Base-by-base conservation (phyloP, 2,888 invertebrate genomes). In the Coecobrya sp. region DNA sequence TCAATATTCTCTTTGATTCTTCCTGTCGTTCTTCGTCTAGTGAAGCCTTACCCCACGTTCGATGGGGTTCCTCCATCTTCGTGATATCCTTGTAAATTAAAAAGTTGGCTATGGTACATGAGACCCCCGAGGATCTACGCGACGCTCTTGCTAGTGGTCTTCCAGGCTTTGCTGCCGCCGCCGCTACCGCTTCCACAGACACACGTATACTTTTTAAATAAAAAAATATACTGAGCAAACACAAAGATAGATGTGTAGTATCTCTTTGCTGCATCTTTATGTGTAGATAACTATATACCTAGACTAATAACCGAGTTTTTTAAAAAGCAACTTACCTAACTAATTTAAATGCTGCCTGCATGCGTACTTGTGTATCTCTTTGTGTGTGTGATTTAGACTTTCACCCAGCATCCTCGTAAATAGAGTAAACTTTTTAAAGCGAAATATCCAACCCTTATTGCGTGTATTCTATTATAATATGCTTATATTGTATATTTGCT, bases 131-230 rank as follows among this genome's bases (percentile, higher is more conserved):
- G 86, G 86, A 86, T 86, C 45, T 86, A 45, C 86, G 86, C 45
- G 86, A 86, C 86, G 86, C 86, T 86, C 86, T 86, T 70, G 68
- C 70, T 68, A 70, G 86, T 68, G 86, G 86, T 86, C 86, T 86
- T 86, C 86, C 86, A 49, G 86, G 86, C 70, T 49, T 86, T 49
- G 86, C 86, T 86, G 68, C 68, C 16, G 25, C 55, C 52, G 55
- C n/a, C 25, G 49, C 49, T 13, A 59, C 8, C 10, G 19, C 16
- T 2, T 7, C n/a, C 19, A 25, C 25, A 27, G 30, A 36, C 10
- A 45, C 13, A 73, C 8, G 5, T 36, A 36, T 36, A 36, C 36
- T 36, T 36, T 36, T 7, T n/a, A n/a, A n/a, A n/a, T n/a, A n/a
- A 36, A 2, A 36, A 4, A 36, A 36, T 36, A 36, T 36, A 36